These are phyloP conservation scores for Caretta caretta DNA, from an alignment of 2,113 vertebrate species.

Conservation along the genomic window DNA sequence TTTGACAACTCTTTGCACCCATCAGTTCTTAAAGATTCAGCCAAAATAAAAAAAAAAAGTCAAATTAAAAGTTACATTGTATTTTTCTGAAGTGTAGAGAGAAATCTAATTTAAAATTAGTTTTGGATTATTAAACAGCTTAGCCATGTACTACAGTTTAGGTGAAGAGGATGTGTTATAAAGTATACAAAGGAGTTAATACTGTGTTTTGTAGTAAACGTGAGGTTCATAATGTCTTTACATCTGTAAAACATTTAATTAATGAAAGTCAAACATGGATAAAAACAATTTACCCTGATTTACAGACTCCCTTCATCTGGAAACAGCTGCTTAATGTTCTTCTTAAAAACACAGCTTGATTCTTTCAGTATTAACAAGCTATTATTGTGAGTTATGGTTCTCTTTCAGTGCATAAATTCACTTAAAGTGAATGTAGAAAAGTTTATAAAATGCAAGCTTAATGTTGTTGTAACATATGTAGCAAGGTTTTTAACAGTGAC, in stretches of 20 bases:
- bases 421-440: slow-evolving; percentile 82
- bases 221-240: slow-evolving; percentile 80
- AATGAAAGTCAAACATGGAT: slow-evolving; percentile 89
- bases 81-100: not conserved
- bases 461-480: slow-evolving; percentile 80
- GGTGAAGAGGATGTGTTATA: not conserved
- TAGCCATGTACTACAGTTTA: slow-evolving; percentile 7
- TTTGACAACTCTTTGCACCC: not conserved
- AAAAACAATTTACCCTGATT: slow-evolving; percentile 94
- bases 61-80: not conserved
- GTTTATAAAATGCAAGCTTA: slow-evolving; percentile 83
- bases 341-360: slow-evolving; percentile 91
- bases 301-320: slow-evolving; percentile 87
- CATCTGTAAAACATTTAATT: slow-evolving; percentile 90
- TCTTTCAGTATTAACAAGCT: slow-evolving; percentile 93
- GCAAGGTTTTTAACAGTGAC: slow-evolving; percentile 73
- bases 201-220: slow-evolving; percentile 77
- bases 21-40: not conserved
- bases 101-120: slow-evolving; percentile 14
- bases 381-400: slow-evolving; percentile 92
- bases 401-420: slow-evolving; percentile 87
- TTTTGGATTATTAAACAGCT: slow-evolving; percentile 53
- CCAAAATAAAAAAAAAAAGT: not conserved
- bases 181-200: slow-evolving; percentile 48
- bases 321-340: slow-evolving; percentile 97